A percentile compares a stretch with the other conserved stretches of the same genome.
These are phyloP conservation scores for Drosophila gaucha DNA, from an alignment of 2,888 invertebrate genomes.

Conservation along the genomic window DNA sequence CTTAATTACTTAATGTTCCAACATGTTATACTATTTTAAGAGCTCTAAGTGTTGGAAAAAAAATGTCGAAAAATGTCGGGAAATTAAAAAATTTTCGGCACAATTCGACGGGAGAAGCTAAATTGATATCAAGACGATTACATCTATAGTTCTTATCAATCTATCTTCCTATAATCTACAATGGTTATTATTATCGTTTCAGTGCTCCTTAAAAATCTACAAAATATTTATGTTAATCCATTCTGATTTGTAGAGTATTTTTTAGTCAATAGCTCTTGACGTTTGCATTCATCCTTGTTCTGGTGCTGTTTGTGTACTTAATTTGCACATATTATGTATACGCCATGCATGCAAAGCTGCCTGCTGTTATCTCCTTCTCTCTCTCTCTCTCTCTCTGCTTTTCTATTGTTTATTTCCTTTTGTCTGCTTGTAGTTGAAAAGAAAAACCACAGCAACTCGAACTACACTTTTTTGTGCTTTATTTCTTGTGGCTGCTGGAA, in stretches of 20 bases:
- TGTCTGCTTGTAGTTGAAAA: constrained; percentile 12
- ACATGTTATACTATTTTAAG: too few relatives aligned
- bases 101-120: too few relatives aligned
- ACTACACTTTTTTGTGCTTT: constrained; percentile 23
- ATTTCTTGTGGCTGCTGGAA: constrained; percentile 25
- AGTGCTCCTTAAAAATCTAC: background rate
- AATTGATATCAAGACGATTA: too few relatives aligned
- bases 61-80: too few relatives aligned
- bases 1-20: too few relatives aligned
- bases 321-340: constrained; percentile 60
- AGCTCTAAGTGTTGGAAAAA: too few relatives aligned
- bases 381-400: background rate
- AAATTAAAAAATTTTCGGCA: too few relatives aligned
- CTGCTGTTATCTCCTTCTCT: background rate
- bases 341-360: constrained; percentile 53
- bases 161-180: background rate
- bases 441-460: constrained; percentile 32
- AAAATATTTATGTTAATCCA: background rate
- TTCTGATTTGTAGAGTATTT: constrained; percentile 5
- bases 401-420: constrained; percentile 14
- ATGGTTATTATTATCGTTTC: too few relatives aligned
- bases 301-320: constrained; percentile 24
- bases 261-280: background rate
- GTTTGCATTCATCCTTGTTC: background rate
- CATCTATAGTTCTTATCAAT: background rate